Evolutionary conservation across 1,140 invertebrate species (phyloP).

Genomic region (Temnothorax curvispinosus): DNA sequence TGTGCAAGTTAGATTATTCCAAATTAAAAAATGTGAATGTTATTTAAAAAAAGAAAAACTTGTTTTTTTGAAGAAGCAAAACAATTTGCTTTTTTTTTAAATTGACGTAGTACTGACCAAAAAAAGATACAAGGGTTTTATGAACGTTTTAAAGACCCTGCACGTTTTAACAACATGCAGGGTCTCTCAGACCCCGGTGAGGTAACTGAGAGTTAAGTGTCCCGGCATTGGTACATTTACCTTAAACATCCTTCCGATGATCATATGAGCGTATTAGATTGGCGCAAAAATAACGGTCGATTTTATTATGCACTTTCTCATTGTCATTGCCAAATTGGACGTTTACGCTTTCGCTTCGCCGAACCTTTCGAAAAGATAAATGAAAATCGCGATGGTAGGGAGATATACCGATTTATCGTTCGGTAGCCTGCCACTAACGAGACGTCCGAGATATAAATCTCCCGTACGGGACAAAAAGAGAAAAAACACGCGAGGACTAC

Average conservation of each 20-base stretch:
- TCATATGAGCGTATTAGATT: background rate
- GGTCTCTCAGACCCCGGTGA: too few relatives aligned
- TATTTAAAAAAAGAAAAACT: too few relatives aligned
- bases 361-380: background rate
- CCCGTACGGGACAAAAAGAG: background rate
- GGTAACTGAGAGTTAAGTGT: too few relatives aligned
- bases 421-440: background rate
- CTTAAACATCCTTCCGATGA: background rate
- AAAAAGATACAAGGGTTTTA: too few relatives aligned
- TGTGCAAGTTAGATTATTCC: too few relatives aligned
- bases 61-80: too few relatives aligned
- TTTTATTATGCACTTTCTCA: background rate
- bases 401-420: background rate
- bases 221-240: too few relatives aligned
- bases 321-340: background rate
- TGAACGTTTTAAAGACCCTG: too few relatives aligned
- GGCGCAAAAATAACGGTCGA: background rate
- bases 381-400: background rate
- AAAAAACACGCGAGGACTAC: background rate
- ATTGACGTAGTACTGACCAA: too few relatives aligned
- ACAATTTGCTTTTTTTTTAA: too few relatives aligned
- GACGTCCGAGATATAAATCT: constrained; percentile 13
- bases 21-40: too few relatives aligned
- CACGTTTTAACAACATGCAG: too few relatives aligned
- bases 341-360: background rate